Base-by-base conservation (phyloP, 2,888 invertebrate genomes). In the Hirtodrosophila alboralis region DNA sequence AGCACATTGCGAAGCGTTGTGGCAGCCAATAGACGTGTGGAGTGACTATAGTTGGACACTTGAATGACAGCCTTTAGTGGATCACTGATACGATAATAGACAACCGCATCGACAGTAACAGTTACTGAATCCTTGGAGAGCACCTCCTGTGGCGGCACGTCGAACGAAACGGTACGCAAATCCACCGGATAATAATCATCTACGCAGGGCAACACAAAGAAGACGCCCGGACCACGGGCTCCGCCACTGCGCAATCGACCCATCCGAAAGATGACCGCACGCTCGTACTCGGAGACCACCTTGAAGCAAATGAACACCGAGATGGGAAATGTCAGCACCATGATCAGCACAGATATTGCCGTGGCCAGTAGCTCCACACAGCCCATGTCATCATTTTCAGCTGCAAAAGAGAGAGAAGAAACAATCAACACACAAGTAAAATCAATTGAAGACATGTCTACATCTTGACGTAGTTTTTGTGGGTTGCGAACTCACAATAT, bases 131-230 rank as follows among this genome's bases (percentile, higher is more conserved):
- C 97, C 91, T 96, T 96, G n/a, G 97, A 96, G 49, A 98, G 92
- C 26, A 98, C 97, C 93, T 98, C 98, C 92, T 98, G 98, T 0
- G 98, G 97, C 36, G 98, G 97, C 0, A 98, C 97, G 91, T 98
- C 97, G 88, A 98, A 98, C 0, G 97, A 97, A 0, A 98, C 96
- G 0, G 97, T 97, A 65, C 98, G 93, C 62, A 98, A 92, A 90
- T 98, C 98, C 31, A 98, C 96, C 90, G 96, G 97, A 63, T 96
- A 94, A 89, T 97, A 98, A 33, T 94, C 95, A 88, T 98, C 98
- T 38, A 98, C 95, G 90, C 98, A 99, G 1, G 98, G 98, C 63
- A 98, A 92, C 8, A 98, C 94, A 91, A 98, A 98, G 91, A 98
- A 98, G 56, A 97, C 94, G 0, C 97, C 97, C 8, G 96, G 94